These are phyloP conservation scores for Meiosimyza decipiens DNA, from an alignment of 2,888 invertebrate genomes.

Conservation along the genomic window DNA sequence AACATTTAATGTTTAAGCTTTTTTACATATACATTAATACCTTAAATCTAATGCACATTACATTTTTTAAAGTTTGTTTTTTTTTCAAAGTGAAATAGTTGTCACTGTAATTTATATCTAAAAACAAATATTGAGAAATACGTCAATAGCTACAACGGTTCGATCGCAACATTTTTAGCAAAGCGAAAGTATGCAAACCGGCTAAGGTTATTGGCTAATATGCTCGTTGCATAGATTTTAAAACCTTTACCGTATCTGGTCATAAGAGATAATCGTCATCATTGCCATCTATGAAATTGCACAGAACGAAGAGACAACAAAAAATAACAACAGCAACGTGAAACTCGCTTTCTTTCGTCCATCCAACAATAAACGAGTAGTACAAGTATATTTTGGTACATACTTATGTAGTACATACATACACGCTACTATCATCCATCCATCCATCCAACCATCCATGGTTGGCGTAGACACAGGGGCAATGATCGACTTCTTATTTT, in stretches of 20 bases:
- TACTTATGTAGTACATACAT: background rate
- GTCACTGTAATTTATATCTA: too few species aligned
- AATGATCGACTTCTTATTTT: conserved; percentile 49
- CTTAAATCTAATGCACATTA: too few species aligned
- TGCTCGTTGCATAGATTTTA: conserved; percentile 4
- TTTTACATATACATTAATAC: too few species aligned
- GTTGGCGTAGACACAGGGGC: conserved; percentile 37
- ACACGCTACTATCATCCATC: background rate
- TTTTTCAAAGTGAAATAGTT: too few species aligned
- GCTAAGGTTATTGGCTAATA: background rate
- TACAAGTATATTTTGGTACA: background rate
- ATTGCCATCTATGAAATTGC: conserved; percentile 23
- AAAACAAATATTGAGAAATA: too few species aligned
- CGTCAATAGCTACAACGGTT: too few species aligned
- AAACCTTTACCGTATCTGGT: conserved; percentile 11
- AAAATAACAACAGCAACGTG: conserved; percentile 5
- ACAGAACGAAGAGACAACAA: conserved; percentile 25
- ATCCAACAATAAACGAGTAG: conserved; percentile 21
- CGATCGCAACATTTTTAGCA: background rate
- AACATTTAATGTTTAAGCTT: too few species aligned
- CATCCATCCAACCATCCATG: background rate
- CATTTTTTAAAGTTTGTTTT: too few species aligned
- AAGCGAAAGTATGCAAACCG: conserved; percentile 28
- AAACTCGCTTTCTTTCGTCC: conserved; percentile 43
- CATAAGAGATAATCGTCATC: background rate